These are phyloP conservation scores for Cactoblastis cactorum DNA, from an alignment of 2,888 invertebrate species.

Conservation along the genomic window DNA sequence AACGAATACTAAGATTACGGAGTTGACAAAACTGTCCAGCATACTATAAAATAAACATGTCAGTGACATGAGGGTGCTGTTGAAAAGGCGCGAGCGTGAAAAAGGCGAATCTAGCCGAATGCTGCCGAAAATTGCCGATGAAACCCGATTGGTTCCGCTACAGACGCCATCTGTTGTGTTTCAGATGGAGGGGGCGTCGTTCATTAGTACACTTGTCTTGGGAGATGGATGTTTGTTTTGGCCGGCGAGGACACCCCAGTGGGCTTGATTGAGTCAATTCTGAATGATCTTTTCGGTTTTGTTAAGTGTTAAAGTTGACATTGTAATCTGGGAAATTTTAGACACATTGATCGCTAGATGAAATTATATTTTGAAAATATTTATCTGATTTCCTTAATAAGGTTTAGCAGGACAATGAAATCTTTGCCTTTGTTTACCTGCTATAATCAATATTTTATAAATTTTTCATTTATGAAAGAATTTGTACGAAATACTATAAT, in stretches of 20 bases:
- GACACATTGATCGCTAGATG: no score
- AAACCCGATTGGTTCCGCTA: conserved; percentile 70
- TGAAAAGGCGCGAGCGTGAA: conserved; percentile 35
- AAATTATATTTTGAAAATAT: no score
- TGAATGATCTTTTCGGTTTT: conserved; percentile 56
- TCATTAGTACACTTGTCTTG: conserved; percentile 77
- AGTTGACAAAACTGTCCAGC: not conserved
- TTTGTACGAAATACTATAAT: no score
- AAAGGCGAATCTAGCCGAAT: conserved; percentile 45
- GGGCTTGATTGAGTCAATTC: conserved; percentile 43
- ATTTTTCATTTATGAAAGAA: no score
- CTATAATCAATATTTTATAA: no score
- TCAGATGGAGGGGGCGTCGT: conserved; percentile 72
- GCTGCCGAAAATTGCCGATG: conserved; percentile 52
- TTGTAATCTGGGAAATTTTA: not conserved
- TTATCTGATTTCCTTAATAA: no score
- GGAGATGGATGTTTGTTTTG: conserved; percentile 78
- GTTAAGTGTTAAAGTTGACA: conserved; percentile 23
- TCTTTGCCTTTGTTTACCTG: no score
- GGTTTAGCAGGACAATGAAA: no score
- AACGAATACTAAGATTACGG: not conserved
- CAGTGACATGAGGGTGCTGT: conserved; percentile 32
- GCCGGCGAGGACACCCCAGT: conserved; percentile 62
- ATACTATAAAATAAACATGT: not conserved
- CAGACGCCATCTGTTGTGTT: conserved; percentile 75